Percentiles rank a stretch among this genome's conserved stretches.
Evolutionary conservation across 2,888 invertebrate genomes (phyloP).

Genomic region (Oligia latruncula): DNA sequence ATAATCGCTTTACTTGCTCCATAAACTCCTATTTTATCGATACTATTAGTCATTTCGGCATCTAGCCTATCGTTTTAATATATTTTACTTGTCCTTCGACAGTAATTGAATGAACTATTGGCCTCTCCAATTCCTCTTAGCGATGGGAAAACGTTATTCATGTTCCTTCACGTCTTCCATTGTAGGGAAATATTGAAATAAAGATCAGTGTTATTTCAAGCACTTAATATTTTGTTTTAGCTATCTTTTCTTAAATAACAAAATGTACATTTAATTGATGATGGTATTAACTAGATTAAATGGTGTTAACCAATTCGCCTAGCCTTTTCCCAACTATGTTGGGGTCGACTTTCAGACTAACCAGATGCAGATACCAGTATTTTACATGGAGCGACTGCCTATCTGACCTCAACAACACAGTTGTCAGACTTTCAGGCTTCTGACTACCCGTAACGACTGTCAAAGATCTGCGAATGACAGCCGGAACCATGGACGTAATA

Average conservation of each 20-base stretch:
- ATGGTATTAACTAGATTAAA: not conserved
- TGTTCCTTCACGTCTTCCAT: not conserved
- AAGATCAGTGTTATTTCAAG: not conserved
- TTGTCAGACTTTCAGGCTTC: not conserved
- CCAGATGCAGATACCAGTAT: not conserved
- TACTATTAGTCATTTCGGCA: constrained; percentile 30
- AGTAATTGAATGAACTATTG: constrained; percentile 42
- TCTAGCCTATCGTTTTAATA: constrained; percentile 32
- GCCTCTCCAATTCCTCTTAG: constrained; percentile 14
- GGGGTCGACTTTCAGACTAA: not conserved
- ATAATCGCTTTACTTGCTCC: constrained; percentile 33
- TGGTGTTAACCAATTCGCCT: not conserved
- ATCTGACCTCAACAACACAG: not conserved
- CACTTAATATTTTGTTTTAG: constrained; percentile 1
- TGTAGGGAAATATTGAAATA: constrained; percentile 16
- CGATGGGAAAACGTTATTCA: constrained; percentile 18
- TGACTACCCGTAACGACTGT: not conserved
- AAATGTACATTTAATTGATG: not conserved
- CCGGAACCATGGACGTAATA: not conserved
- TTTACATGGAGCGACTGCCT: not conserved
- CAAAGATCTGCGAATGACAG: not conserved
- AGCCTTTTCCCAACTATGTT: not conserved
- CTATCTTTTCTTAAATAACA: not conserved
- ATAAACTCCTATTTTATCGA: constrained; percentile 35
- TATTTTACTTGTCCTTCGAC: constrained; percentile 34